Conservation (phyloP, 1,140 invertebrate genomes). For the Dolichoris vasculosae region DNA sequence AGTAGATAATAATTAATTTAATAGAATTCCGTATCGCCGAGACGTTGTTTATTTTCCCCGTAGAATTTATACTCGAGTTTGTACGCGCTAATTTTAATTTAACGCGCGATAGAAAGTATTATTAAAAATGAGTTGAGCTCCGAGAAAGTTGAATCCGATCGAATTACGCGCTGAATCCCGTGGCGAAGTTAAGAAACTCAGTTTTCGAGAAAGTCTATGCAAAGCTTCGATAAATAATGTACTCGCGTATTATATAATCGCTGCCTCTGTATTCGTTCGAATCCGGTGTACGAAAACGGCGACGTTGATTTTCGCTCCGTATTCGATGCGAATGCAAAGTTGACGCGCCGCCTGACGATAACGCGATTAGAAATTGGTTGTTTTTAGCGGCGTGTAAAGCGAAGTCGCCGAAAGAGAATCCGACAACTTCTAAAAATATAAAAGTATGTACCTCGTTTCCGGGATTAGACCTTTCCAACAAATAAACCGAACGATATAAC, state of each 20-base stretch:
- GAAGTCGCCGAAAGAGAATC: not conserved
- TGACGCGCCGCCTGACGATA: not conserved
- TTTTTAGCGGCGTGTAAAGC: not conserved
- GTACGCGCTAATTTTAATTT: not conserved
- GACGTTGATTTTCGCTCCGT: too few relatives aligned
- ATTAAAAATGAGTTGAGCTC: not conserved
- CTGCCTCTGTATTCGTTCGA: not conserved
- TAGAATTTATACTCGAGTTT: not conserved
- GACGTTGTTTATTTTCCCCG: not conserved
- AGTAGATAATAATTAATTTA: too few relatives aligned
- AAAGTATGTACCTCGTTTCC: not conserved
- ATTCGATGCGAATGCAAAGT: not conserved
- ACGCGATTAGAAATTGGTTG: not conserved
- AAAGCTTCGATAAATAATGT: not conserved
- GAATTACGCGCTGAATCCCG: not conserved
- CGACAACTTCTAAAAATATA: not conserved
- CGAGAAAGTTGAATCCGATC: not conserved
- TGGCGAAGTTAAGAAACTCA: not conserved
- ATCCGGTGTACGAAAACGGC: too few relatives aligned
- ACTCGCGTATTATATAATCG: not conserved
- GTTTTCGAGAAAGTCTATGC: not conserved
- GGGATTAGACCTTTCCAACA: not conserved
- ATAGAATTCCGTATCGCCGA: not conserved
- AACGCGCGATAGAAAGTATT: not conserved
- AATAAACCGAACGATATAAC: not conserved